Evolutionary conservation across 2,888 invertebrate species (phyloP), one percentile per base, ranked within the genome.

Genomic region (Andrena bucephala): DNA sequence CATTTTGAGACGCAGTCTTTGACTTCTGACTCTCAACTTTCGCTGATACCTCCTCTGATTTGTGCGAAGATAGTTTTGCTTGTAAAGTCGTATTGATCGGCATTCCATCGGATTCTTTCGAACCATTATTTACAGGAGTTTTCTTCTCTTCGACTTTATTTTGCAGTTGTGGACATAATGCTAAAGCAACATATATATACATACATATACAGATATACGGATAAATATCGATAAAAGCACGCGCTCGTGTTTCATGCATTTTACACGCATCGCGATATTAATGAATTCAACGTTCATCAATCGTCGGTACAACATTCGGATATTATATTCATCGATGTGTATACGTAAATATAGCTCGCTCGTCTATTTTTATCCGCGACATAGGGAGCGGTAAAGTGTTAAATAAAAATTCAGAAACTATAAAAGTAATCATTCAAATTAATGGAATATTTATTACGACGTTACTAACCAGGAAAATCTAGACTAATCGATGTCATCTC

Each of bases 111-210:
- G 87, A 42, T 54, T 92, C 92, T 84, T 92, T 93, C 31, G 90
- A 86, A 84, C 90, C 90, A 77, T 89, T 92, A 83, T 86, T 88
- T 87, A 87, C 85, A 59, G 91, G 84, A 59, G 89, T 80, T 81
- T 92, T 93, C 75, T 93, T 94, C 72, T 94, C 94, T 50, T 94
- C 94, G 5, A 84, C 78, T 87, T 93, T 93, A 65, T 73, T 89
- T 85, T 88, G 92, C n/a, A 84, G 69, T 66, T 83, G 84, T 42
- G 90, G 77, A 74, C 85, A 85, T 48, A 88, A 54, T 57, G 81
- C 79, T 86, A 68, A 73, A 84, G 73, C 20, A 68, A 79, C 31
- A 71, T 67, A 82, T 57, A 59, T 31, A 69, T 27, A 67, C 62
- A 2, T 27, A 78, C 8, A 66, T 5, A 65, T 63, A 48, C 16